These are phyloP conservation scores for Stegostoma tigrinum DNA, from an alignment of 2,113 vertebrate species.

Conservation along the genomic window DNA sequence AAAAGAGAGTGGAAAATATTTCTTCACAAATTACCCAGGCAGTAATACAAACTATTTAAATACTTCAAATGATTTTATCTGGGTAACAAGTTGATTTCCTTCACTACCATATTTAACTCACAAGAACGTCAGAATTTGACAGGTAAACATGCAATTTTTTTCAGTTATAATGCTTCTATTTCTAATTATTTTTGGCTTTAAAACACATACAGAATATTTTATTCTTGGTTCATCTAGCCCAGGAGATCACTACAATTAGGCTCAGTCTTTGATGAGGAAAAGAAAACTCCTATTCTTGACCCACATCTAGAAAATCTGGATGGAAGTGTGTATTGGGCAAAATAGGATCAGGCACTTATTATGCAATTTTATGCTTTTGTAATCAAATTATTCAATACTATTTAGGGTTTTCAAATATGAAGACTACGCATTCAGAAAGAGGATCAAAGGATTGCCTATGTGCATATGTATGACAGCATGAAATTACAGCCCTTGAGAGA, in stretches of 20 bases:
- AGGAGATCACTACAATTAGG: not conserved
- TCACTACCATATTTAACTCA: not conserved
- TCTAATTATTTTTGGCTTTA: not conserved
- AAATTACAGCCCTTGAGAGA: not conserved
- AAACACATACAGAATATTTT: not conserved
- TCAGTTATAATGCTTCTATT: not conserved
- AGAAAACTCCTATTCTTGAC: not conserved
- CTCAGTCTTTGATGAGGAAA: not conserved
- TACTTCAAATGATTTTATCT: not conserved
- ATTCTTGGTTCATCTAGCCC: not conserved
- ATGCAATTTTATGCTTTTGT: not conserved
- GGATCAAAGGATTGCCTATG: not conserved
- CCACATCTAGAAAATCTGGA: not conserved
- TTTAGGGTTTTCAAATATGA: not conserved
- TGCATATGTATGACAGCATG: not conserved
- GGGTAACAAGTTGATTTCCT: not conserved
- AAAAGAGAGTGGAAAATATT: not conserved
- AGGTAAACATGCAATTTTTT: not conserved
- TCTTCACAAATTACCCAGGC: not conserved
- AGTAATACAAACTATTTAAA: not conserved
- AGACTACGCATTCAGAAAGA: not conserved
- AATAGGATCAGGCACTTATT: not conserved
- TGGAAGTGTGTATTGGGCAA: not conserved
- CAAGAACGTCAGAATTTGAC: not conserved
- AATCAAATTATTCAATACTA: not conserved